Evolutionary conservation across 2,888 invertebrate genomes (phyloP), one percentile per base, ranked within the genome.

Genomic region (Torymus aiolomorphi): DNA sequence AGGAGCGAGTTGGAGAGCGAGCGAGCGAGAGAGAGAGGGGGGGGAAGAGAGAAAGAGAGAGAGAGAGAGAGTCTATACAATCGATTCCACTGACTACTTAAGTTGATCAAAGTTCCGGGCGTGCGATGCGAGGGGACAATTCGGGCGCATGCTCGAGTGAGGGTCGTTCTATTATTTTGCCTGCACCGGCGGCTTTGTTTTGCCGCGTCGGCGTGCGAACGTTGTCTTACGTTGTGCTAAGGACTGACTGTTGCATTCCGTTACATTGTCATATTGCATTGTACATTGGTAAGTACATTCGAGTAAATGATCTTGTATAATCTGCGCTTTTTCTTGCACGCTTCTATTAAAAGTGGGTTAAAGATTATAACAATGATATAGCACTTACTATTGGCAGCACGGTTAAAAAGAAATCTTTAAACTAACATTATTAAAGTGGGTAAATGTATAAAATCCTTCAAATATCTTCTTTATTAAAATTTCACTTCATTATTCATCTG

Each of bases 41-140:
- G 49, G n/a, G n/a, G n/a, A n/a, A 31, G 24, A 18, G 52, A 61
- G 54, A 18, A 56, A 74, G 70, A 63, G 61, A 20, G 49, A 31
- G 24, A 18, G 52, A 61, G 54, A 18, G 63, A 74, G 70, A 63
- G 61, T 67, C 72, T 66, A 73, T 73, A 76, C 76, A 78, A 79
- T 79, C 76, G 79, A 81, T 81, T 71, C 61, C 75, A 42, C 62
- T 62, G 73, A 76, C 79, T 77, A 77, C 82, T 80, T 82, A 82
- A 82, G 71, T 82, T 82, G 80, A 82, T 82, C 80, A 82, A 82
- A 80, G 77, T 82, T 78, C 65, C 31, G 42, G 16, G 52, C 20
- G n/a, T 24, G 14, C 13, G 13, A 42, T 42, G 8, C 42, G 42
- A 42, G 42, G 42, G 42, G 42, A 42, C 42, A 42, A 42, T 42